Percentiles rank a stretch among this genome's conserved stretches.
Conservation (phyloP, 2,113 vertebrate species). For the Leuciscus idus region DNA sequence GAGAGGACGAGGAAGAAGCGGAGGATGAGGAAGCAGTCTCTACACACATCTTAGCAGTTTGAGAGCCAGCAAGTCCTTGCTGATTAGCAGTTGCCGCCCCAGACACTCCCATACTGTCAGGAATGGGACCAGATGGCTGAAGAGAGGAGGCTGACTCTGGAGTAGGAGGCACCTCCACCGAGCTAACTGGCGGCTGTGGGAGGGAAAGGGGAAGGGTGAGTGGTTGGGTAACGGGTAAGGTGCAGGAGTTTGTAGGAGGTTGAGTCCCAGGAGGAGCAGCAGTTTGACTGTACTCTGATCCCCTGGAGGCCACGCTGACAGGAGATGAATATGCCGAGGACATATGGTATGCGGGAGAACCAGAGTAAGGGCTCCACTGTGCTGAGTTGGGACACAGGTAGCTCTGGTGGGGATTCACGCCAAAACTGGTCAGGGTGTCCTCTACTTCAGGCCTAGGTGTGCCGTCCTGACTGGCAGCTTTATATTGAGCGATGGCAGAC, state of each 20-base stretch:
- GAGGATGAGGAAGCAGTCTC: constrained; percentile 20
- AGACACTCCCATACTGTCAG: not conserved
- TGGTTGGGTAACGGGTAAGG: not conserved
- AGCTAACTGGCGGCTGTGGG: constrained; percentile 7
- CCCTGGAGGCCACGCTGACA: constrained; percentile 33
- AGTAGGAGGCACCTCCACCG: not conserved
- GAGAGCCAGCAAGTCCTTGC: not conserved
- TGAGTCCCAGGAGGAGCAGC: not conserved
- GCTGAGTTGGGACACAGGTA: constrained; percentile 79
- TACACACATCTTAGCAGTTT: constrained; percentile 52
- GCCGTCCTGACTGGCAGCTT: constrained; percentile 68
- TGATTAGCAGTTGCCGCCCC: not conserved
- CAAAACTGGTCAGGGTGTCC: constrained; percentile 75
- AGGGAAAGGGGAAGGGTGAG: not conserved
- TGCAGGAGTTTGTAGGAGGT: constrained; percentile 23
- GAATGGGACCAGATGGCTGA: not conserved
- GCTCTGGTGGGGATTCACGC: constrained; percentile 93
- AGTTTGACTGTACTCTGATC: constrained; percentile 50
- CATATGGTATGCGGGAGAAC: constrained; percentile 70
- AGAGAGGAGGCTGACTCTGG: constrained; percentile 27
- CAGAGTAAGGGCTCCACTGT: constrained; percentile 73
- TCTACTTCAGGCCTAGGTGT: constrained; percentile 60
- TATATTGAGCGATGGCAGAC: constrained; percentile 75
- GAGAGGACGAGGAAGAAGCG: not conserved
- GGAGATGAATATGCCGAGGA: constrained; percentile 56